Base-by-base conservation (phyloP, 2,888 invertebrate species). In the Chalcis sispes region DNA sequence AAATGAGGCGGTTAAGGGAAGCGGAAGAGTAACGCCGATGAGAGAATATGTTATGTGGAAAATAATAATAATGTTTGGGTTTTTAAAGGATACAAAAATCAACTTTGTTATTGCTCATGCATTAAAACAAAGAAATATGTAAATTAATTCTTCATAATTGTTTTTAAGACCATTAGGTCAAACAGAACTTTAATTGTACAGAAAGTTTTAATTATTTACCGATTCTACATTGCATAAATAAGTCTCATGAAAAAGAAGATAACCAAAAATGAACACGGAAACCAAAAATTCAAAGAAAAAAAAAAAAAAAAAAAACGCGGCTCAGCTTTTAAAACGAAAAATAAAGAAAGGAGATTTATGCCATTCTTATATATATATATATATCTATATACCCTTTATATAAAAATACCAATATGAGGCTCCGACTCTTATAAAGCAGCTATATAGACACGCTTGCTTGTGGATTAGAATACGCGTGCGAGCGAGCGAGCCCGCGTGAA, bases 381-480 rank as follows among this genome's bases (percentile, higher is more conserved):
- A 79, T 81, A 77, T 67, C 75, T 56, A 72, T 70, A 50, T 15
- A n/a, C n/a, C n/a, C n/a, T n/a, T n/a, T 52, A 42, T 29, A 59
- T 80, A 83, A 83, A 80, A 81, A 79, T 81, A 77, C 70, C 75
- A 67, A 72, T 70, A 50, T 15, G 5, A n/a, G 54, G 50, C 64
- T 40, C 56, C 27, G 8, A 15, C 18, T 7, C 7, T 66, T 76
- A 74, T 77, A 79, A 77, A 67, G 72, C 62, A 65, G 23, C 66
- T 74, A 73, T n/a, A n/a, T 72, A 77, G 75, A 77, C 77, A 64
- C 66, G 66, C 78, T 59, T 48, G 36, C 23, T 32, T 71, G 56
- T 72, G 77, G 83, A 83, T 83, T 83, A 83, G 82, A 81, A 80
- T 80, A 48, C 73, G 77, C 79, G n/a, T n/a, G n/a, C n/a, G n/a